Percentiles rank a stretch among this genome's conserved stretches.
Conservation (phyloP, 92 coral and sea anemone genomes). For the Actinostola sp. region DNA sequence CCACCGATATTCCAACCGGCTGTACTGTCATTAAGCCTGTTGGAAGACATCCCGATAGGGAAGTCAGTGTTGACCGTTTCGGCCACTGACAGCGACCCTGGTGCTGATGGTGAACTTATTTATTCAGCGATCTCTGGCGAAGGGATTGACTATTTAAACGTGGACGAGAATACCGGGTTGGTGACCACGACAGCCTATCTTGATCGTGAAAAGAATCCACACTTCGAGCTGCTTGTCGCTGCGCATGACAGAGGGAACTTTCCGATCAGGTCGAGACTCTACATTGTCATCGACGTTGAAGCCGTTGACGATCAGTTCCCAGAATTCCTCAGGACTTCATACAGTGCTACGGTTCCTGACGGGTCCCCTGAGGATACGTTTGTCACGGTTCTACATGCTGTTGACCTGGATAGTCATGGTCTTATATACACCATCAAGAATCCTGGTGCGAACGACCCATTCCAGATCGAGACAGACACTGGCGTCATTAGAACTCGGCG, state of each 20-base stretch:
- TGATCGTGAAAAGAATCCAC: slow-evolving; percentile 60
- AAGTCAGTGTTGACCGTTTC: slow-evolving; percentile 50
- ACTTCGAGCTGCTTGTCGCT: slow-evolving; percentile 62
- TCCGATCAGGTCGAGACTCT: slow-evolving; percentile 50
- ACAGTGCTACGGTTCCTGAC: slow-evolving; percentile 66
- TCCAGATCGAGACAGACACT: slow-evolving; percentile 47
- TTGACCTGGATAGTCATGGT: slow-evolving; percentile 57
- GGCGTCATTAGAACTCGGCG: slow-evolving; percentile 74
- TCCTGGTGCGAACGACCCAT: slow-evolving; percentile 37
- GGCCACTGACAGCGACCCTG: slow-evolving; percentile 62
- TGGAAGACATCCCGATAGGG: slow-evolving; percentile 46
- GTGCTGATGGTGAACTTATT: slow-evolving; percentile 50
- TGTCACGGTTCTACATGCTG: slow-evolving; percentile 71
- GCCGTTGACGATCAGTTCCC: slow-evolving; percentile 68
- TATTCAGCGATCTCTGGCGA: slow-evolving; percentile 70
- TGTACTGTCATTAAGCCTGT: slow-evolving; percentile 27
- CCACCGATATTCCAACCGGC: slow-evolving; percentile 58
- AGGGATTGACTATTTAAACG: slow-evolving; percentile 52
- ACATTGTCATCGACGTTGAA: slow-evolving; percentile 46
- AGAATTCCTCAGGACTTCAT: slow-evolving; percentile 55
- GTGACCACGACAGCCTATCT: slow-evolving; percentile 59
- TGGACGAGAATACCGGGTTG: slow-evolving; percentile 62
- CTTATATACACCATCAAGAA: slow-evolving; percentile 24
- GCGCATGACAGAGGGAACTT: slow-evolving; percentile 62
- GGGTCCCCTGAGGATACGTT: slow-evolving; percentile 73